Conservation (phyloP, 2,888 invertebrate genomes). For the Polyommatus icarus region DNA sequence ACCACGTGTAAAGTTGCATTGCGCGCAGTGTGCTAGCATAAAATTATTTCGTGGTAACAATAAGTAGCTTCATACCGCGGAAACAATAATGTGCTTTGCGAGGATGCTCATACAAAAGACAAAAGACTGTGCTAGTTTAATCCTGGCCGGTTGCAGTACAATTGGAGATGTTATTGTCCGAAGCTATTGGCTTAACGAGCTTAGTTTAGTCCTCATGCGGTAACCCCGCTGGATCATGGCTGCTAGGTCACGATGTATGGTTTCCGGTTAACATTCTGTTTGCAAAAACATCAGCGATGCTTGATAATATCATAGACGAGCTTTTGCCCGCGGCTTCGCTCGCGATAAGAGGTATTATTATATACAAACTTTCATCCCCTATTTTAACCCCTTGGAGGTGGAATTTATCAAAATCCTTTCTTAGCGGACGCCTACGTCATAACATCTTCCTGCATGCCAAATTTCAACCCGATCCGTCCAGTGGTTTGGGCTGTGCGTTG, state of each 20-base stretch:
- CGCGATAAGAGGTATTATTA: no score
- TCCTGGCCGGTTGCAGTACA: constrained; percentile 8
- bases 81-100: constrained; percentile 26
- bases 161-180: constrained; percentile 25
- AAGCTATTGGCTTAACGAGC: constrained; percentile 27
- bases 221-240: neutral
- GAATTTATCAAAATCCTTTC: no score
- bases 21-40: neutral
- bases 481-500: no score
- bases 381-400: no score
- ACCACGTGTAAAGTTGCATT: neutral
- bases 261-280: neutral
- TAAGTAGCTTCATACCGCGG: constrained; percentile 21
- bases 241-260: neutral
- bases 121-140: constrained; percentile 26
- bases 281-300: neutral
- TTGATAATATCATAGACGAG: no score
- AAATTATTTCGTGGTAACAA: constrained; percentile 21
- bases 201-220: constrained; percentile 1
- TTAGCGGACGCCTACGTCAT: no score
- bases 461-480: no score
- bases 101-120: constrained; percentile 28
- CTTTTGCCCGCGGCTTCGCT: no score
- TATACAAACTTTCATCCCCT: no score
- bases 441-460: no score